Base-by-base conservation (phyloP, 2,797 vertebrate genomes). In the Phoxinus dragarum region DNA sequence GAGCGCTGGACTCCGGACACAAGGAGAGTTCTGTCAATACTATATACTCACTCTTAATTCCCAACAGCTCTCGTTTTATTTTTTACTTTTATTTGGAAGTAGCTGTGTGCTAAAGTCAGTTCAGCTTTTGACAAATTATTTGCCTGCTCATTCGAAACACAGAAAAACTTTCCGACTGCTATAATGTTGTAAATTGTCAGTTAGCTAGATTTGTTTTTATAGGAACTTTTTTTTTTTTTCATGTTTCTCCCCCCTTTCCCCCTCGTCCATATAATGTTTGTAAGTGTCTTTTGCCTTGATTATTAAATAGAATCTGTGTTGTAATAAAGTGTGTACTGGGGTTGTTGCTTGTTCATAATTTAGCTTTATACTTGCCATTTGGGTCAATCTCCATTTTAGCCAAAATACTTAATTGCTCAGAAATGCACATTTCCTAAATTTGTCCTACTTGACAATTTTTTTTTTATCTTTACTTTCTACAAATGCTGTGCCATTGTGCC, bases 301-400 rank as follows among this genome's bases (percentile, higher is more conserved):
- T 96, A 96, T 97, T 97, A 91, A 95, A 92, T 98, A 97, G 96
- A 97, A 96, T 96, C 96, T 96, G 97, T 98, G 97, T 99, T 98
- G 98, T 99, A 99, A 99, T 99, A 99, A 99, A 98, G 96, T 97
- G 96, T 98, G 97, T 95, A 96, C 96, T 96, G 97, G 96, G 96
- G 97, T 97, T 96, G 95, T 96, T 96, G 95, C 95, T 94, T 96
- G 89, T 93, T 94, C 90, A 94, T 97, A 66, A 66, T 66, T 66
- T 34, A 66, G 27, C 5, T 64, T 64, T 66, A 16, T 34, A 34
- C 27, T 31, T 66, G 27, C 11, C 23, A 61, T 61, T 61, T 61
- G 34, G 52, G 21, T 40, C 38, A 9, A 61, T 56, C 34, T 31
- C 59, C 5, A 16, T 23, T 75, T 54, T 54, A 54, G 19, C 49